A percentile compares a stretch with the other conserved stretches of the same genome.
Conservation (phyloP, 2,888 invertebrate genomes). For the Aproaerema taeniolella region DNA sequence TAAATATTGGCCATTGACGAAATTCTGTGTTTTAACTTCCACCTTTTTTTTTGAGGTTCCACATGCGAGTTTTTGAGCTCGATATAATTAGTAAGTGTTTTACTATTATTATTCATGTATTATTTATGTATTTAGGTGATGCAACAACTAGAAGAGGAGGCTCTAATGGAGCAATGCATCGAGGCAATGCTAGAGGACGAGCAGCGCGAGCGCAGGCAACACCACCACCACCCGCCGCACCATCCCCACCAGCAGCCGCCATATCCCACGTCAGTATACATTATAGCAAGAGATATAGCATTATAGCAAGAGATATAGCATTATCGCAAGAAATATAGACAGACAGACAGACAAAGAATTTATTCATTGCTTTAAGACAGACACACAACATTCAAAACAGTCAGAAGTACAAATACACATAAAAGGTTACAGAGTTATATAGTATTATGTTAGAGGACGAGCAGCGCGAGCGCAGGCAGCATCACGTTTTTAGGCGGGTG, state of each 20-base stretch:
- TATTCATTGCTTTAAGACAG: no score
- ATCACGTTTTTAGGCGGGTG: no score
- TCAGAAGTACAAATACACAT: no score
- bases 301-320: not conserved
- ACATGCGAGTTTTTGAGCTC: no score
- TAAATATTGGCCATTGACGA: no score
- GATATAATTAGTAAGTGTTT: no score
- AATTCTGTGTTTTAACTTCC: no score
- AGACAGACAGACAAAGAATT: not conserved
- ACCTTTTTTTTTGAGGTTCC: no score
- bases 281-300: not conserved
- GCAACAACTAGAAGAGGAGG: conserved; percentile 91
- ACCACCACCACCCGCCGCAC: conserved; percentile 26
- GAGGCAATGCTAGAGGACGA: conserved; percentile 90
- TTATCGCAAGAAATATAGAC: not conserved
- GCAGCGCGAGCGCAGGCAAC: conserved; percentile 61
- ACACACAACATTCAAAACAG: no score
- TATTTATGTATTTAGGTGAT: conserved; percentile 78
- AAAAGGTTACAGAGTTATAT: no score
- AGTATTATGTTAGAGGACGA: not conserved
- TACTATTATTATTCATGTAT: no score
- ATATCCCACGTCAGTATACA: conserved; percentile 12
- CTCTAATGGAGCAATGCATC: conserved; percentile 91
- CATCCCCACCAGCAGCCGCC: no score
- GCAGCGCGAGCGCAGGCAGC: not conserved